Evolutionary conservation across 2,888 invertebrate genomes (phyloP).

Genomic region (Adelognathus sp.): DNA sequence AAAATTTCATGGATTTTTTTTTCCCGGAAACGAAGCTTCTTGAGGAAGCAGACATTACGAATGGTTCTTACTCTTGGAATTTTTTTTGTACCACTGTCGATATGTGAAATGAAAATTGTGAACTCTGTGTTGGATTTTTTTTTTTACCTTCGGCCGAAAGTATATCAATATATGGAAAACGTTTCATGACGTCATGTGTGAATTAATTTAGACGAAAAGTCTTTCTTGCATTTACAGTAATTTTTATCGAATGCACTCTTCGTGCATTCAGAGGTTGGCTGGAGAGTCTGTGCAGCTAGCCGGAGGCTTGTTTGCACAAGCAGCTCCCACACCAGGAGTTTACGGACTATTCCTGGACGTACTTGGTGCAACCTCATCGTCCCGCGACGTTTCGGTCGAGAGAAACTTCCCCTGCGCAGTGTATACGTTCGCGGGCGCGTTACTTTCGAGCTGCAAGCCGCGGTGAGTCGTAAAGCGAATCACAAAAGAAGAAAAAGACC

Average conservation of each 20-base stretch:
- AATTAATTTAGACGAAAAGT: too few species aligned
- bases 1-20: too few species aligned
- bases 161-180: too few species aligned
- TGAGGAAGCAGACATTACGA: too few species aligned
- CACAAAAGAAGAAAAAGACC: neutral
- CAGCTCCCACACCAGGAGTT: constrained; percentile 17
- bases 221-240: neutral
- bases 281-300: neutral
- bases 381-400: constrained; percentile 47
- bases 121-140: too few species aligned
- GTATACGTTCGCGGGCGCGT: constrained; percentile 3
- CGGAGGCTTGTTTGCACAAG: constrained; percentile 7
- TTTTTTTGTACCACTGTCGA: too few species aligned
- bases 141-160: too few species aligned
- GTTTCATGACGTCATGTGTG: too few species aligned
- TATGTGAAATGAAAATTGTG: too few species aligned
- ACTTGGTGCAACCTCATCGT: constrained; percentile 30
- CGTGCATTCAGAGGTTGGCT: neutral
- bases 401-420: neutral
- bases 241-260: neutral
- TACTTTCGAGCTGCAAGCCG: neutral
- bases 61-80: too few species aligned
- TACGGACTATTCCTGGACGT: constrained; percentile 49
- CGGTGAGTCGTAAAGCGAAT: constrained; percentile 32
- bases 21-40: too few species aligned